Conservation (phyloP, 2,888 invertebrate genomes). For the Bruchidius siliquastri region DNA sequence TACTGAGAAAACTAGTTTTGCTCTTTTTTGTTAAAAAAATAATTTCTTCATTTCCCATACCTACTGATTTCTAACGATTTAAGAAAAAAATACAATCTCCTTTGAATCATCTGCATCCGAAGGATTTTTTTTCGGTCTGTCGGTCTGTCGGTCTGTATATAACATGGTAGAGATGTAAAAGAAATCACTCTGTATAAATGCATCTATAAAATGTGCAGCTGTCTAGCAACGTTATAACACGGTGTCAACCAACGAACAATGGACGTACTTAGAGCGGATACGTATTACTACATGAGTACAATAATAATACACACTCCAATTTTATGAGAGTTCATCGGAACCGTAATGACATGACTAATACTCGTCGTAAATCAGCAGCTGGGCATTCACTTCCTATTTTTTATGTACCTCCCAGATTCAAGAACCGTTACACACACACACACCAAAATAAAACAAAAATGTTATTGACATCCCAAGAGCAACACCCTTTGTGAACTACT, state of each 20-base stretch:
- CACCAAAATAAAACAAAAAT: neutral
- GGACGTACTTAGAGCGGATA: neutral
- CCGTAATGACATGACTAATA: neutral
- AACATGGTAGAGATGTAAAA: no score
- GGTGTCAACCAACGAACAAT: neutral
- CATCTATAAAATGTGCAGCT: neutral
- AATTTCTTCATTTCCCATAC: no score
- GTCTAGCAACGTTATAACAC: neutral
- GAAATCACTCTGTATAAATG: neutral
- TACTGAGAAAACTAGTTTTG: no score
- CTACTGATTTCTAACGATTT: no score
- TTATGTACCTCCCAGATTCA: neutral
- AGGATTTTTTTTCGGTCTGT: no score
- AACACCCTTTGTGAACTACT: neutral
- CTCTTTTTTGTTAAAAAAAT: no score
- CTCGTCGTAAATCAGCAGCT: neutral
- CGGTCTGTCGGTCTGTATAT: no score
- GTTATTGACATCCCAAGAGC: neutral
- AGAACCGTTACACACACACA: neutral
- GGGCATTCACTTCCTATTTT: neutral
- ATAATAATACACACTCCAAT: neutral
- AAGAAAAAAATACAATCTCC: no score
- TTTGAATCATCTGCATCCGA: no score
- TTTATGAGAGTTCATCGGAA: neutral
- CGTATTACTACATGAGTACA: neutral